These are phyloP conservation scores for Parauchenoglanis punctatus DNA, from an alignment of 2,797 vertebrate genomes.

Conservation along the genomic window DNA sequence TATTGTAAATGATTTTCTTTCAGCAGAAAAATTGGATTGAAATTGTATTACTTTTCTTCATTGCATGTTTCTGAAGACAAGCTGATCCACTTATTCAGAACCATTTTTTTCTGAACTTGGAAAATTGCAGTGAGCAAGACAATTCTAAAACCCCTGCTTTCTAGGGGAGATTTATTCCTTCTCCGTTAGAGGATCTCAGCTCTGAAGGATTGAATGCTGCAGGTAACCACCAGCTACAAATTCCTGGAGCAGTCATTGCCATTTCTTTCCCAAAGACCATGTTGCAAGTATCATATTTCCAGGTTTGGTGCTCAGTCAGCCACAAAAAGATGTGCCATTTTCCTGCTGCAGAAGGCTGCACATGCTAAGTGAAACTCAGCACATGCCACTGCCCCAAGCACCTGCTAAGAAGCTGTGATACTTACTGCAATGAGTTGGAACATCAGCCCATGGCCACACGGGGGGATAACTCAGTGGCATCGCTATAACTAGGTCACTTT, in stretches of 20 bases:
- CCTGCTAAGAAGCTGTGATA: slow-evolving; percentile 50
- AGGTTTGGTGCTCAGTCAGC: slow-evolving; percentile 10
- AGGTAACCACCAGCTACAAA: slow-evolving; percentile 19
- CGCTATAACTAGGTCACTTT: slow-evolving; percentile 50
- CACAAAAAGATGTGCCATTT: slow-evolving; percentile 32
- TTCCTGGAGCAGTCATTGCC: slow-evolving; percentile 7
- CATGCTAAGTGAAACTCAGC: slow-evolving; percentile 45
- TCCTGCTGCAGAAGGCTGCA: slow-evolving; percentile 19
- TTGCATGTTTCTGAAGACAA: slow-evolving; percentile 11
- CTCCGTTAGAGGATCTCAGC: slow-evolving; percentile 13
- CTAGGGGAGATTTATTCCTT: slow-evolving; percentile 12
- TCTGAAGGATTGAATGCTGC: slow-evolving; percentile 23
- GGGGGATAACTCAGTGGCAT: slow-evolving; percentile 48
- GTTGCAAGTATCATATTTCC: slow-evolving; percentile 34
- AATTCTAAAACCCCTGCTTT: slow-evolving; percentile 1
- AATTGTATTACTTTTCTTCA: slow-evolving; percentile 25
- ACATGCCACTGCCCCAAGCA: slow-evolving; percentile 48
- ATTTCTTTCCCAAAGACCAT: slow-evolving; percentile 26
- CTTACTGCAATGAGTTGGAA: slow-evolving; percentile 38
- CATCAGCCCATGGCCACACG: slow-evolving; percentile 48
- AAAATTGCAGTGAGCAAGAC: not conserved
- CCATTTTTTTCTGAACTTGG: slow-evolving; percentile 3
- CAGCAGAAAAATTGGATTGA: not conserved
- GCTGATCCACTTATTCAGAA: not conserved
- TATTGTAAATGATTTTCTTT: slow-evolving; percentile 3